Percentiles rank a stretch among this genome's conserved stretches.
Evolutionary conservation across 2,113 vertebrate species (phyloP).

Genomic region (Oncorhynchus nerka): DNA sequence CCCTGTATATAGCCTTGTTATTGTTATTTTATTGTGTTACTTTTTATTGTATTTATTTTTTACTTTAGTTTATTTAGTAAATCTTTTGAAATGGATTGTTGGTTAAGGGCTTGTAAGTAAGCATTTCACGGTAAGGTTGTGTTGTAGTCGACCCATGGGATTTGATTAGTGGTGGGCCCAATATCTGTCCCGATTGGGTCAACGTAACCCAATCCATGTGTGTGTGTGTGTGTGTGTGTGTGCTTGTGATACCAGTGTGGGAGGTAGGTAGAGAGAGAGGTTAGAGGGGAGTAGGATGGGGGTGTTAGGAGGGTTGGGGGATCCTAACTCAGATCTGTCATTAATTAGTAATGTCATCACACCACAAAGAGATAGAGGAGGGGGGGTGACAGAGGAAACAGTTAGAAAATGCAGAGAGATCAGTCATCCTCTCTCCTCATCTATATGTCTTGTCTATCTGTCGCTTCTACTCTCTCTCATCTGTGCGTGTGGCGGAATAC

Average conservation of each 20-base stretch:
- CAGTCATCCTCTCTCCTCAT: no score
- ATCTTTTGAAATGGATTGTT: no score
- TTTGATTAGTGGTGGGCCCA: constrained; percentile 48
- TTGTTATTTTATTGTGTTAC: no score
- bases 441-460: neutral
- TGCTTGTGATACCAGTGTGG: constrained; percentile 60
- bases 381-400: no score
- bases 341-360: constrained; percentile 64
- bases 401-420: no score
- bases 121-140: no score
- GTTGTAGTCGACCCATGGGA: no score
- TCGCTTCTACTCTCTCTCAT: neutral
- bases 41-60: no score
- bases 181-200: constrained; percentile 63
- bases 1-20: no score
- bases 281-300: constrained; percentile 18
- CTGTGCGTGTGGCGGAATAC: no score
- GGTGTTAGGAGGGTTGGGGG: neutral
- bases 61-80: no score
- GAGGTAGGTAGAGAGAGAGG: constrained; percentile 61
- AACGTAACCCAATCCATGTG: constrained; percentile 66
- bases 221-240: constrained; percentile 19
- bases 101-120: no score
- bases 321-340: constrained; percentile 53
- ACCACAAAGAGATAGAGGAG: constrained; percentile 39